Evolutionary conservation across 1,140 invertebrate genomes (phyloP).

Genomic region (Drosophila oshimai): DNA sequence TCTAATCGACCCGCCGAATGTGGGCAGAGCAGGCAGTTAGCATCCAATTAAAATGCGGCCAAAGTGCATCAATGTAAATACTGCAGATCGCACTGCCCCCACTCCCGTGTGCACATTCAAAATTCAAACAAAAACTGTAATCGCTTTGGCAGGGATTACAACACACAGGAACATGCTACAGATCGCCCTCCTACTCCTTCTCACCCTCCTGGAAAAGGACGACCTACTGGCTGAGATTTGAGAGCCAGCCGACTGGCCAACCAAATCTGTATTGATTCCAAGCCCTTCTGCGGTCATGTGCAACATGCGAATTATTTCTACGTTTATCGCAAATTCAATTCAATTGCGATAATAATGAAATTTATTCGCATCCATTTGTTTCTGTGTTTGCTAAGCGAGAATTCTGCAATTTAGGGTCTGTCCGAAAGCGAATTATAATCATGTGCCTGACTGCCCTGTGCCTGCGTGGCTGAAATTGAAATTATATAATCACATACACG

Average conservation of each 20-base stretch:
- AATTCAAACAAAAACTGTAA: conserved; percentile 64
- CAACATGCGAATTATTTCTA: conserved; percentile 59
- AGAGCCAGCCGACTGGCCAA: not conserved
- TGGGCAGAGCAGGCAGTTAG: conserved; percentile 21
- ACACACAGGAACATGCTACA: conserved; percentile 46
- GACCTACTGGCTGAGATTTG: conserved; percentile 25
- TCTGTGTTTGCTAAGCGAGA: conserved; percentile 11
- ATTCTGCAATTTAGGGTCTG: conserved; percentile 55
- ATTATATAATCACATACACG: conserved; percentile 23
- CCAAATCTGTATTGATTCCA: conserved; percentile 12
- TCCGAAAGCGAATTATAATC: conserved; percentile 60
- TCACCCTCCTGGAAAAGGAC: not conserved
- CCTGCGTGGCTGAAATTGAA: conserved; percentile 24
- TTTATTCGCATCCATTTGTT: conserved; percentile 71
- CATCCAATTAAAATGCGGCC: conserved; percentile 64
- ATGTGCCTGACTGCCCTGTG: conserved; percentile 31
- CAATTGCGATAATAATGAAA: conserved; percentile 74
- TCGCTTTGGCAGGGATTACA: conserved; percentile 61
- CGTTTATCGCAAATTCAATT: conserved; percentile 69
- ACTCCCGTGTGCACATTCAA: conserved; percentile 26
- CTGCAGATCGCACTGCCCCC: conserved; percentile 1
- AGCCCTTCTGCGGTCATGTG: conserved; percentile 45
- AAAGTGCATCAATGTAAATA: conserved; percentile 55
- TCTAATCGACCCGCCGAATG: conserved; percentile 58
- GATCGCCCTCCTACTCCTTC: not conserved